These are phyloP conservation scores for Diogma glabrata DNA, from an alignment of 2,888 invertebrate genomes.

Conservation along the genomic window DNA sequence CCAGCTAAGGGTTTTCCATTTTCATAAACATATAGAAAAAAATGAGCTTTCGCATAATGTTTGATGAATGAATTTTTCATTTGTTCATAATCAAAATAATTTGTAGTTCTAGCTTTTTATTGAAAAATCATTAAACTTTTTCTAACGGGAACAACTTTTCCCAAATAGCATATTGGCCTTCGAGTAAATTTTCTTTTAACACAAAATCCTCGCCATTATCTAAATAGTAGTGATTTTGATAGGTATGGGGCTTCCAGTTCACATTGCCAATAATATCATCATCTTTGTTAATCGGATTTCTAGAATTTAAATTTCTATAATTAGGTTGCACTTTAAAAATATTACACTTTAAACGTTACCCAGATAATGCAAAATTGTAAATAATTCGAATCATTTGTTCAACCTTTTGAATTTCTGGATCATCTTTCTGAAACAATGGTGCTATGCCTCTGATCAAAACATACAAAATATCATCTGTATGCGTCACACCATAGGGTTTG, in stretches of 20 bases:
- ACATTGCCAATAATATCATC: background rate
- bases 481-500: constrained; percentile 39
- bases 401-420: constrained; percentile 36
- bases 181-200: constrained; percentile 29
- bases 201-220: constrained; percentile 30
- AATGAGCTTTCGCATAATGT: no score
- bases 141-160: no score
- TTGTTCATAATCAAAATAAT: no score
- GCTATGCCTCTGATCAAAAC: constrained; percentile 35
- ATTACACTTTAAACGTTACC: constrained; percentile 23
- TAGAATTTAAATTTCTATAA: background rate
- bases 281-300: background rate
- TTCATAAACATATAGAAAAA: no score
- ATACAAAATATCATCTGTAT: constrained; percentile 41
- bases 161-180: constrained; percentile 32
- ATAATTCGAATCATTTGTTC: constrained; percentile 37
- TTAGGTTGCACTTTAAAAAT: no score
- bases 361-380: constrained; percentile 35
- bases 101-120: no score
- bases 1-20: no score
- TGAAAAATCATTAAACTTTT: no score
- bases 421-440: constrained; percentile 37
- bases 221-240: constrained; percentile 15
- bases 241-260: background rate
- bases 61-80: no score